Conservation (phyloP, 2,888 invertebrate species). For the Lycaena phlaeas region DNA sequence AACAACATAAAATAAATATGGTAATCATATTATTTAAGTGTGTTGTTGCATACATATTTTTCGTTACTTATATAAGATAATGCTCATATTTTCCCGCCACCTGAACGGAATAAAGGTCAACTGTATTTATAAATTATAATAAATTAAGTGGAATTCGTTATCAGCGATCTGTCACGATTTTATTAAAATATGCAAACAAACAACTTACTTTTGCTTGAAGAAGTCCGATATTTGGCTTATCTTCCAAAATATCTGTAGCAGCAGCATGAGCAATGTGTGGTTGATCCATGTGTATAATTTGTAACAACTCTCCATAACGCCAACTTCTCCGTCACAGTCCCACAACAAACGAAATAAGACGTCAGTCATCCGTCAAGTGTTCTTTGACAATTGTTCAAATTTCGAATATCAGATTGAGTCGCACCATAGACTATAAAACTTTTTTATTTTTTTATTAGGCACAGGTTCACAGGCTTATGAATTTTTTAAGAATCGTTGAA, state of each 20-base stretch:
- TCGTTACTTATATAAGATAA: no score
- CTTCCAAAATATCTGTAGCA: slow-evolving; percentile 67
- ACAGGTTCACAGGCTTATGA: slow-evolving; percentile 35
- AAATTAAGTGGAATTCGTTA: slow-evolving; percentile 3
- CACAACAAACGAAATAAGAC: slow-evolving; percentile 52
- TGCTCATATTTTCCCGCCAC: no score
- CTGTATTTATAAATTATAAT: not conserved
- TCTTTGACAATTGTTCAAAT: slow-evolving; percentile 27
- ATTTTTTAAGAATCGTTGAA: slow-evolving; percentile 34
- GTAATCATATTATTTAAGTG: no score
- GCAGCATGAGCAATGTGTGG: slow-evolving; percentile 58
- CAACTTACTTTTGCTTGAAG: slow-evolving; percentile 59
- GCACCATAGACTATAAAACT: slow-evolving; percentile 15
- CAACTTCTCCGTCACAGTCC: slow-evolving; percentile 44
- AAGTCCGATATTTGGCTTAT: slow-evolving; percentile 63
- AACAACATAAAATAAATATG: no score
- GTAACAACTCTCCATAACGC: slow-evolving; percentile 55
- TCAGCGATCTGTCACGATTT: not conserved
- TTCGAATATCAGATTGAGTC: slow-evolving; percentile 13
- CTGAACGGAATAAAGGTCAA: not conserved
- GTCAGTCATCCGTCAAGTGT: slow-evolving; percentile 57
- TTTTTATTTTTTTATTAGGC: not conserved
- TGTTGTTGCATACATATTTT: no score
- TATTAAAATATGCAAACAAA: not conserved
- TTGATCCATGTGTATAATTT: slow-evolving; percentile 64